phyloP scores from a whole-genome alignment of 1,140 invertebrate genomes.

The Cotesia typhae region DNA sequence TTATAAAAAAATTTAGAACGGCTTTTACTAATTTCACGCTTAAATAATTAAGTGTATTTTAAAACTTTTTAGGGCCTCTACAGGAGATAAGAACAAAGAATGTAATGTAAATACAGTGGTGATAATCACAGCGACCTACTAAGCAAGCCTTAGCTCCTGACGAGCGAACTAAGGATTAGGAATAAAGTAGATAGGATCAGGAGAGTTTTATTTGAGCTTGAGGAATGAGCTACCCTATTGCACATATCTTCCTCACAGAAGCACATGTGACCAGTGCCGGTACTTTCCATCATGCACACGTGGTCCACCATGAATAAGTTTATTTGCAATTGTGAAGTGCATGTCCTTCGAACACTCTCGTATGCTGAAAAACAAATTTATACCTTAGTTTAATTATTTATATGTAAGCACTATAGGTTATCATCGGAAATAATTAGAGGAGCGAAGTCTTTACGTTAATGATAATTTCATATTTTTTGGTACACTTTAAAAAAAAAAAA shows the following conservation, averaged over 20 bases:
- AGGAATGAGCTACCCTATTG: conserved; percentile 71
- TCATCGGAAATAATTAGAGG: too few relatives aligned
- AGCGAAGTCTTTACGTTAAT: too few relatives aligned
- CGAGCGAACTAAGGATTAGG: conserved; percentile 52
- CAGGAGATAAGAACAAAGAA: conserved; percentile 24
- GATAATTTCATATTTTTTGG: too few relatives aligned
- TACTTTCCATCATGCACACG: conserved; percentile 98
- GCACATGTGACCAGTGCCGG: conserved; percentile 95
- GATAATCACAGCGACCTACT: conserved; percentile 61
- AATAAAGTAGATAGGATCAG: conserved; percentile 53
- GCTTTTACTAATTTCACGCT: background rate
- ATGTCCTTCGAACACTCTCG: conserved; percentile 87
- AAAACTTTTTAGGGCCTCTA: conserved; percentile 1
- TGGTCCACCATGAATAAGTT: conserved; percentile 98
- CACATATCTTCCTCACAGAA: conserved; percentile 97
- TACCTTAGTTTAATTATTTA: conserved; percentile 15
- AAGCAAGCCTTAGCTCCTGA: conserved; percentile 60
- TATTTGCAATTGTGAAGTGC: conserved; percentile 91
- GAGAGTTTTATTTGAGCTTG: conserved; percentile 53
- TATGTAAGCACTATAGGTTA: too few relatives aligned
- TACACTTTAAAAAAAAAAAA: too few relatives aligned
- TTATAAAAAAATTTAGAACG: conserved; percentile 3
- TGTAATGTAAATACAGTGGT: conserved; percentile 33
- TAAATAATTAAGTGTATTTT: conserved; percentile 4
- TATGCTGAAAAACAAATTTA: conserved; percentile 71